Base-by-base conservation (phyloP, 30 jellyfish, hydroid and myxozoan genomes). In the Chironex yamaguchii region DNA sequence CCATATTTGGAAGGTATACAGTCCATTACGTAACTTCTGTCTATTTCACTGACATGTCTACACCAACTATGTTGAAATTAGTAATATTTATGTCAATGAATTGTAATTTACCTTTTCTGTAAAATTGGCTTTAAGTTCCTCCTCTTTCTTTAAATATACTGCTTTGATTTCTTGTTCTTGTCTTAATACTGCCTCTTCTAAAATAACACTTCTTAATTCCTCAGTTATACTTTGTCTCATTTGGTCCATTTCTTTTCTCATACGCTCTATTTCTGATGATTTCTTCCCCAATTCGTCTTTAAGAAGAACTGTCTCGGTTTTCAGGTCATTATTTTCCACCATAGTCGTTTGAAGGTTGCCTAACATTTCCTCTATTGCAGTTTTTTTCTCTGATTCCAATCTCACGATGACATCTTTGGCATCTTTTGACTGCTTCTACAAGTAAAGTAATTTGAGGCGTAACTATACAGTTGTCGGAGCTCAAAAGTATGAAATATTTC, bases 41-140 rank as follows among this genome's bases (percentile, higher is more conserved):
- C n/a, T n/a, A n/a, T n/a, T n/a, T n/a, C n/a, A n/a, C n/a, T n/a
- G n/a, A n/a, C n/a, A n/a, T n/a, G n/a, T n/a, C n/a, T n/a, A n/a
- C n/a, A n/a, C n/a, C n/a, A n/a, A n/a, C n/a, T n/a, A n/a, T n/a
- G n/a, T n/a, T n/a, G n/a, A n/a, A n/a, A n/a, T n/a, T n/a, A n/a
- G n/a, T n/a, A n/a, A n/a, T n/a, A n/a, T n/a, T n/a, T n/a, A n/a
- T n/a, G n/a, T n/a, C n/a, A n/a, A n/a, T n/a, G n/a, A n/a, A n/a
- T n/a, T n/a, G n/a, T 17, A 42, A 42, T 22, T 20, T 76, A 94
- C 99, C 97, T 95, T 95, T 54, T 84, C 92, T 2, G 99, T 95
- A 51, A 95, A 89, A 0, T 85, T 89, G 9, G 81, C 69, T 58
- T 95, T 95, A 84, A 95, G 29, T 0, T 80, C 96, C 62, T 79